Evolutionary conservation across 1,140 invertebrate genomes (phyloP).

Genomic region (Dreissena rostriformis): DNA sequence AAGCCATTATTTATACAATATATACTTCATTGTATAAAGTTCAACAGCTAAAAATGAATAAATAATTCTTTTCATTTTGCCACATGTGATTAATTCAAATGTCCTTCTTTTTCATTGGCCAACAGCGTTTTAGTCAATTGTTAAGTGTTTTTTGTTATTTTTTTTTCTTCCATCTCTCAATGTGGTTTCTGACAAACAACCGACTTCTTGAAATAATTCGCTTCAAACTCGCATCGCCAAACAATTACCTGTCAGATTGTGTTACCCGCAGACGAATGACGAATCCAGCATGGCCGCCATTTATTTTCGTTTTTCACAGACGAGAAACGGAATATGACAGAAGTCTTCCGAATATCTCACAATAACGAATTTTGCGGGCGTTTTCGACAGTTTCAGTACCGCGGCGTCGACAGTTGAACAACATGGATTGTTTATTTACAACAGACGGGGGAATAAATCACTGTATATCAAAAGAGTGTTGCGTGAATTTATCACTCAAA

Average conservation of each 20-base stretch:
- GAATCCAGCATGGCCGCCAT: slow-evolving; percentile 24
- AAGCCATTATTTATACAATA: no score
- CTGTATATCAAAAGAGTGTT: slow-evolving; percentile 11
- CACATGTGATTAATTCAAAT: not conserved
- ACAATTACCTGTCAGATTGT: slow-evolving; percentile 13
- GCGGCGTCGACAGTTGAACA: not conserved
- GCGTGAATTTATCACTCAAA: slow-evolving; percentile 36
- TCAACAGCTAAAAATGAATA: no score
- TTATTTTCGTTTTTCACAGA: slow-evolving; percentile 24
- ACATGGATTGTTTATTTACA: slow-evolving; percentile 41
- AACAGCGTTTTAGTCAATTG: not conserved
- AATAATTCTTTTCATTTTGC: no score
- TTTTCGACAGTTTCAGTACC: not conserved
- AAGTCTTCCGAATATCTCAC: slow-evolving; percentile 11
- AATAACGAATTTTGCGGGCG: slow-evolving; percentile 18
- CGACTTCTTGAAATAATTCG: not conserved
- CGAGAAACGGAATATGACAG: slow-evolving; percentile 48
- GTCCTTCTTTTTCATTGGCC: not conserved
- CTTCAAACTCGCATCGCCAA: slow-evolving; percentile 2
- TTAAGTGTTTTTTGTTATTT: not conserved
- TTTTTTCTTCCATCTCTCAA: not conserved
- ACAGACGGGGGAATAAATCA: slow-evolving; percentile 46
- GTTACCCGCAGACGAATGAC: slow-evolving; percentile 15
- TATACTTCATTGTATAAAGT: no score
- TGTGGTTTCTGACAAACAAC: not conserved